Conservation (phyloP, 2,113 vertebrate species). For the Circaetus cinerascens region DNA sequence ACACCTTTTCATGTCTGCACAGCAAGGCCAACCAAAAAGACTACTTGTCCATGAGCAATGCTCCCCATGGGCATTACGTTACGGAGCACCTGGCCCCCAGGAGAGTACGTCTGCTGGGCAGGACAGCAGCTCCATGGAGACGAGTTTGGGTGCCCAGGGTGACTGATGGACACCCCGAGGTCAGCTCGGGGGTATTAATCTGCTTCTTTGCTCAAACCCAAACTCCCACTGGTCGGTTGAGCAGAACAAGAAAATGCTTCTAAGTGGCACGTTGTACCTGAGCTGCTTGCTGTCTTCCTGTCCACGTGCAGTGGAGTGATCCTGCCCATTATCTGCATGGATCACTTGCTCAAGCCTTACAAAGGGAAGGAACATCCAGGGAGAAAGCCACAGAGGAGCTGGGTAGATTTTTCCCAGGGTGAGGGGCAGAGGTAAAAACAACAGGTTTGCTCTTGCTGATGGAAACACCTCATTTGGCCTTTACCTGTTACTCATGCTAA, state of each 20-base stretch:
- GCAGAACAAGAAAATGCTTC: background rate
- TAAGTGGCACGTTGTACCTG: background rate
- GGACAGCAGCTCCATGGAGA: background rate
- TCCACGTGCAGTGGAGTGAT: background rate
- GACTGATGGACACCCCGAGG: background rate
- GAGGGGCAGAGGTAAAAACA: background rate
- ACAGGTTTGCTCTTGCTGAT: background rate
- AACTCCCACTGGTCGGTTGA: background rate
- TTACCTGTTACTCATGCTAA: background rate
- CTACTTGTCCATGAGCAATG: background rate
- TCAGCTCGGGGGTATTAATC: background rate
- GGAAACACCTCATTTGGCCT: background rate
- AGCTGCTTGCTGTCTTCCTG: background rate
- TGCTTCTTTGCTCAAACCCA: background rate
- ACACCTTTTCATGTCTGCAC: background rate
- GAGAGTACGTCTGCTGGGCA: background rate
- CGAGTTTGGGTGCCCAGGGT: background rate
- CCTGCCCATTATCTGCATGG: background rate
- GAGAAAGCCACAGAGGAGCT: background rate
- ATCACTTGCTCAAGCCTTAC: background rate
- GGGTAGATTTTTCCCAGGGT: background rate
- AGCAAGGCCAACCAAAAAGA: background rate
- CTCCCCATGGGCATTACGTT: fast-evolving
- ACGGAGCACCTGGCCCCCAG: background rate
- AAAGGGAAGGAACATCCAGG: background rate